Conservation (phyloP, 1,140 invertebrate species). For the Bacillus rossius region DNA sequence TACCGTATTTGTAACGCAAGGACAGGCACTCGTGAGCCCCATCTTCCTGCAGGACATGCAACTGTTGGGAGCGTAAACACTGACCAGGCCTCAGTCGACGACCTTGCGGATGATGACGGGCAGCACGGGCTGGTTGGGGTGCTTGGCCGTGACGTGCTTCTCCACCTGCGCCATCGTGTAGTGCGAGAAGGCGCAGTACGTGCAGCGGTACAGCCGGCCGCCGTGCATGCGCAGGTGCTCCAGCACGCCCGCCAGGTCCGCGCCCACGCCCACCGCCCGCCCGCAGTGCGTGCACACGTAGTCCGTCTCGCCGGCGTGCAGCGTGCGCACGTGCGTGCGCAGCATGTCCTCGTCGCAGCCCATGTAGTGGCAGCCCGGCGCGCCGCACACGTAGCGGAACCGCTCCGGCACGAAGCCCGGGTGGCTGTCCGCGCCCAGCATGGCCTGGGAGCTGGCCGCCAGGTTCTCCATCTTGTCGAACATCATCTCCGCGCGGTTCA, state of each 20-base stretch:
- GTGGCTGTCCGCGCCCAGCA: slow-evolving; percentile 29
- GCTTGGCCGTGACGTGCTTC: slow-evolving; percentile 56
- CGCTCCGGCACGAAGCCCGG: slow-evolving; percentile 60
- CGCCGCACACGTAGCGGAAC: slow-evolving; percentile 61
- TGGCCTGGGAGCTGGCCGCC: slow-evolving; percentile 60
- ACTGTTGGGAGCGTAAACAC: too few species aligned
- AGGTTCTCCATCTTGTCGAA: slow-evolving; percentile 82
- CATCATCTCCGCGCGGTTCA: slow-evolving; percentile 69
- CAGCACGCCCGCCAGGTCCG: slow-evolving; percentile 46
- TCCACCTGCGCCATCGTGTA: slow-evolving; percentile 48
- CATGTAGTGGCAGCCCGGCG: slow-evolving; percentile 60
- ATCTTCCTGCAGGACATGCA: too few species aligned
- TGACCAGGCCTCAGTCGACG: slow-evolving; percentile 3
- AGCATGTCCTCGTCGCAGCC: slow-evolving; percentile 66
- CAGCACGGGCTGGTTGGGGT: slow-evolving; percentile 48
- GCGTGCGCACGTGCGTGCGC: slow-evolving; percentile 60
- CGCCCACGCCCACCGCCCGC: slow-evolving; percentile 26
- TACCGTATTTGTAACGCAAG: too few species aligned
- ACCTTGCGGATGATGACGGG: slow-evolving; percentile 52
- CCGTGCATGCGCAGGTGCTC: slow-evolving; percentile 72
- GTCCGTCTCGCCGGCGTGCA: slow-evolving; percentile 53
- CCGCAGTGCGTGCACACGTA: slow-evolving; percentile 68
- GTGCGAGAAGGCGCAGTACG: slow-evolving; percentile 49
- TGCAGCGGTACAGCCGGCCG: slow-evolving; percentile 60
- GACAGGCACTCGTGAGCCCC: too few species aligned